phyloP scores from a whole-genome alignment of 2,888 invertebrate species.

The Halictus quadricinctus region DNA sequence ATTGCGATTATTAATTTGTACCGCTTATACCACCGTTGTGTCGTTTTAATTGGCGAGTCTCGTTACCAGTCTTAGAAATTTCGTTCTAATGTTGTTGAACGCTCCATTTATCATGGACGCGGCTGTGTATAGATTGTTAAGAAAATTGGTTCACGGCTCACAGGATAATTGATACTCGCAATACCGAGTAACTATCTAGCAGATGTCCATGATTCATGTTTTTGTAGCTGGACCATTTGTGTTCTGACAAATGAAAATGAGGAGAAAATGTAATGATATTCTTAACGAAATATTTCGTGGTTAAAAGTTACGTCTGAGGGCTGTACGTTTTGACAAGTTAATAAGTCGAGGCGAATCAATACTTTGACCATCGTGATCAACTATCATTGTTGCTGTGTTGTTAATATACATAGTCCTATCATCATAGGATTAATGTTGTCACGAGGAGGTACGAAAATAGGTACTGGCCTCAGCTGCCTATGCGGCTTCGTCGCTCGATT shows the following conservation, averaged over 20 bases:
- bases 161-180: background rate
- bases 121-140: background rate
- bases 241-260: background rate
- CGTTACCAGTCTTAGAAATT: background rate
- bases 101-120: background rate
- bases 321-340: background rate
- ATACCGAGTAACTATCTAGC: background rate
- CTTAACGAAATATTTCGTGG: background rate
- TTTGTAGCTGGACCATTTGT: background rate
- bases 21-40: conserved; percentile 5
- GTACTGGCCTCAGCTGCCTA: too few relatives aligned
- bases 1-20: conserved; percentile 45
- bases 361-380: background rate
- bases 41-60: conserved; percentile 26
- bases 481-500: too few relatives aligned
- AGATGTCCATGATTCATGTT: background rate
- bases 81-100: background rate
- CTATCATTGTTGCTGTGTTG: background rate
- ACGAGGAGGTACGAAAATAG: too few relatives aligned
- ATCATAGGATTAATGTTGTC: too few relatives aligned
- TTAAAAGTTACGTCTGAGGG: background rate
- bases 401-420: too few relatives aligned
- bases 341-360: background rate
- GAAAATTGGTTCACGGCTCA: background rate
- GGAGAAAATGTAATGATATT: background rate